Base-by-base conservation (phyloP, 2,888 invertebrate genomes). In the Nymphalis urticae region DNA sequence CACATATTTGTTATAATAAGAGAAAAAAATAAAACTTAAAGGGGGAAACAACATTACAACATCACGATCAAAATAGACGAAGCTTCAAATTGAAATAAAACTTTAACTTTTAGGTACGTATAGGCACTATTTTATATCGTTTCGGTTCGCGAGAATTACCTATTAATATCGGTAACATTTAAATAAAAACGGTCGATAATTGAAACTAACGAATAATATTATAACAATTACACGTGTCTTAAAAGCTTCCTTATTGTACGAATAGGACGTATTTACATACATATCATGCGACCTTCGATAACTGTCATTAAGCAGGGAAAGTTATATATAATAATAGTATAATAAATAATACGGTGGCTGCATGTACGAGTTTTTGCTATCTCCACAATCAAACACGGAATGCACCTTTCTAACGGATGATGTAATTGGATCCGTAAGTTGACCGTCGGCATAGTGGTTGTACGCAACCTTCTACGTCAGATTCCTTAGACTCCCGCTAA, bases 371-470 rank as follows among this genome's bases (percentile, higher is more conserved):
- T 66, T 56, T 66, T 66, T 62, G 62, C 62, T 67, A 67, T 56
- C 67, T 62, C 67, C 24, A 62, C 62, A 64, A 64, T 68, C 48
- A 42, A 42, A 42, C 42, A 68, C 42, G 32, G 64, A 36, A 48
- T 64, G 64, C 61, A 64, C 68, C 68, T 69, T 69, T 69, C 68
- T 69, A 69, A 69, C 60, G 36, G 51, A 53, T 67, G 67, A 67
- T 56, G 56, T 67, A 67, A 67, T 63, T 51, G 36, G 51, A 63
- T 21, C 32, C 42, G 42, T 53, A 10, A 24, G 6, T 32, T 32
- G 19, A 51, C 51, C 19, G 54, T 27, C 54, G 27, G 32, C 17
- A 8, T 17, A 17, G 54, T 16, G 27, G 32, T 27, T 13, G 24
- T 7, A 4, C 8, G 4, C 53, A 53, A 32, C 54, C 17, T 32